Conservation (phyloP, 2,113 vertebrate genomes). For the Mus pahari region DNA sequence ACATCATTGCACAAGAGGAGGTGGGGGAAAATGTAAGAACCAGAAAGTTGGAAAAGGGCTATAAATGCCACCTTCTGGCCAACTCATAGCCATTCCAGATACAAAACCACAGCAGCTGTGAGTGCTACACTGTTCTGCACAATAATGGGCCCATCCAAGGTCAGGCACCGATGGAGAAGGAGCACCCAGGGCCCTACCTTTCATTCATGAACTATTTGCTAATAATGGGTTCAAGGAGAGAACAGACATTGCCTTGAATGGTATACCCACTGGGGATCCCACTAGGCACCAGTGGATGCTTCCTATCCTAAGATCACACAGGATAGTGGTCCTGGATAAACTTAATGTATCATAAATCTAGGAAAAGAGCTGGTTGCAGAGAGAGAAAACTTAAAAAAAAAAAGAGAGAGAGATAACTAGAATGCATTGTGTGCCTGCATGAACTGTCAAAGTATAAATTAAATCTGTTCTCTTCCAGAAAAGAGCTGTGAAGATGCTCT, state of each 20-base stretch:
- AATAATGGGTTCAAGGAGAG: not conserved
- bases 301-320: not conserved
- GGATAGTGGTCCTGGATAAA: not conserved
- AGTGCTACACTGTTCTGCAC: not conserved
- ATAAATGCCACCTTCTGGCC: not conserved
- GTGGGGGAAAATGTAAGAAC: not conserved
- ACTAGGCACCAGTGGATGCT: not conserved
- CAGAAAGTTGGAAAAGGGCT: not conserved
- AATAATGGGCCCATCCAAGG: too few relatives aligned
- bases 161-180: not conserved
- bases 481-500: conserved; percentile 25
- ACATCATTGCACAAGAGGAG: not conserved
- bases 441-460: not conserved
- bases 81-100: not conserved
- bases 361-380: not conserved
- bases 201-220: not conserved
- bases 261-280: not conserved
- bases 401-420: too few relatives aligned
- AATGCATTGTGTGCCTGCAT: too few relatives aligned
- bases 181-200: too few relatives aligned
- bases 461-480: not conserved
- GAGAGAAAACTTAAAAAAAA: not conserved
- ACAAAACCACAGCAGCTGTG: not conserved
- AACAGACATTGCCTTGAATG: not conserved
- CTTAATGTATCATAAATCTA: not conserved